Base-by-base conservation (phyloP, 2,888 invertebrate genomes). In the Dicyrtoma fusca region DNA sequence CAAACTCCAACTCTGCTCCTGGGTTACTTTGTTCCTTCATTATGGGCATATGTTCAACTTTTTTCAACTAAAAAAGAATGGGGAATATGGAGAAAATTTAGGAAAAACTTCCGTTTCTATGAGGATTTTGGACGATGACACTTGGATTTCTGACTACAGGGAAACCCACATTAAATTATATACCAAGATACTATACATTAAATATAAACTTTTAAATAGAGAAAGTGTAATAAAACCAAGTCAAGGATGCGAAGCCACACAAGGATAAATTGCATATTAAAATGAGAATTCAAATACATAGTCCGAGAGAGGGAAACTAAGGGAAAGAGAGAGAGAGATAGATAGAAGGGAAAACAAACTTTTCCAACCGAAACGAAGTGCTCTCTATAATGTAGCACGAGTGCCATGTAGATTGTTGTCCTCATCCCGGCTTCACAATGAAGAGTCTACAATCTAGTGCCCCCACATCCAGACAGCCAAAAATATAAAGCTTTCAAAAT, bases 231-330 rank as follows among this genome's bases (percentile, higher is more conserved):
- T 68, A 68, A 68, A 68, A 68, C 57, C 68, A 57, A 68, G 68
- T 57, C 57, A 68, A 55, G 42, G 26, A 44, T 65, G 23, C 26
- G 44, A 44, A 57, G 68, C 68, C 47, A 26, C 69, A 59, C 34
- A 61, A 61, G 69, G 61, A 69, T 69, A 69, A 69, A 69, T 62
- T 69, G 49, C 69, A 69, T 69, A 61, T 62, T 69, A 69, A 69
- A 69, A 62, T 69, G 69, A 62, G 69, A 69, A 53, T 34, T n/a
- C 34, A 55, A 23, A 66, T 42, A 42, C 34, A 55, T 23, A 66
- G n/a, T 21, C 34, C 34, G 26, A 53, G 51, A 25, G 44, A 53
- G 53, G 21, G 26, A 19, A 25, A 47, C 19, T 8, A 47, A 21
- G 25, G 51, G 25, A 49, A 51, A 65, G 26, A 55, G 21, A 55